Conservation (phyloP, 2,113 vertebrate species). For the Oreochromis niloticus region DNA sequence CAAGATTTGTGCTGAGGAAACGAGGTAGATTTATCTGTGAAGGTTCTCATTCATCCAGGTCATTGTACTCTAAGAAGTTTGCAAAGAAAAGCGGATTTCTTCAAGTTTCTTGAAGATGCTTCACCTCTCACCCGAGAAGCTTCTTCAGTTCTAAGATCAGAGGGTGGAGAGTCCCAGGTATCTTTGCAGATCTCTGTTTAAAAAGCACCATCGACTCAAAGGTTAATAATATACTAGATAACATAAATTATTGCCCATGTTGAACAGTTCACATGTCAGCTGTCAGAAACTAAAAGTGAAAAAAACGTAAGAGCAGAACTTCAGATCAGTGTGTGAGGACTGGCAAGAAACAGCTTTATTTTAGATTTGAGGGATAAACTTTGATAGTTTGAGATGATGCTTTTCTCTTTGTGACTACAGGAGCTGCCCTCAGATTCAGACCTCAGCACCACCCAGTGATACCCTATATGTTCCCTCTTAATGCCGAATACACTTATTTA, state of each 20-base stretch:
- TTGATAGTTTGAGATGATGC: background rate
- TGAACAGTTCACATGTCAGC: background rate
- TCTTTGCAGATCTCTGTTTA: background rate
- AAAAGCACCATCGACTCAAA: background rate
- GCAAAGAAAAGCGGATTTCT: background rate
- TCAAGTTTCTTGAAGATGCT: background rate
- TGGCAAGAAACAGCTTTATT: background rate
- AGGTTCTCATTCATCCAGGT: background rate
- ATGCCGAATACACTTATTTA: background rate
- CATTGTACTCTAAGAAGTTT: background rate
- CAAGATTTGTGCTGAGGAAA: background rate
- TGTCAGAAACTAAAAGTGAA: background rate
- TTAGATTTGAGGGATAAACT: background rate
- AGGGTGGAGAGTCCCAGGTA: background rate
- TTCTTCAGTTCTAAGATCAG: background rate
- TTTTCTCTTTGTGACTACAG: background rate
- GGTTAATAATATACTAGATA: background rate
- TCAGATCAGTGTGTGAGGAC: background rate
- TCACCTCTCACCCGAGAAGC: background rate
- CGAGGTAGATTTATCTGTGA: background rate
- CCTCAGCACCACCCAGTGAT: background rate
- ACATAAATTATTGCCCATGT: background rate
- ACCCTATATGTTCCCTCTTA: background rate
- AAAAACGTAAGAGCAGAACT: background rate
- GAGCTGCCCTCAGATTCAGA: background rate